Conservation (phyloP, 2,113 vertebrate genomes). For the Tachuris rubrigastra region DNA sequence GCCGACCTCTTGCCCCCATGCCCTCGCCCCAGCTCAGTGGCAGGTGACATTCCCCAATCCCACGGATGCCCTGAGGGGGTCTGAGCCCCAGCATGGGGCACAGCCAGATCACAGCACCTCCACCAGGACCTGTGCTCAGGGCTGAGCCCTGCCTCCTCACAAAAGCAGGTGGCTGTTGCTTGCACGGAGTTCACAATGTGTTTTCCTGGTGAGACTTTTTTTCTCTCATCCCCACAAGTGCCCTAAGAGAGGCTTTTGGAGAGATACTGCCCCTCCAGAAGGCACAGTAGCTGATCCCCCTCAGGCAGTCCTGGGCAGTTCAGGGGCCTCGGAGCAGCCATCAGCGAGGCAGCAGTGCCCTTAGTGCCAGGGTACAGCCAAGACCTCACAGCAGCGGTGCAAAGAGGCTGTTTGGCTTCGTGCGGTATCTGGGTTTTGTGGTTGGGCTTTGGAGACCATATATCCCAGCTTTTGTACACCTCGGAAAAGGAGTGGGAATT, state of each 20-base stretch:
- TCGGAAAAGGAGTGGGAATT: neutral
- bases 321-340: rapidly evolving
- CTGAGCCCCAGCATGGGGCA: rapidly evolving
- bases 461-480: neutral
- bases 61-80: neutral
- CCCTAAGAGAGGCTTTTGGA: neutral
- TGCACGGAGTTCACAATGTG: neutral
- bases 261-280: neutral
- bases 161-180: neutral
- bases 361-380: rapidly evolving
- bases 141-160: neutral
- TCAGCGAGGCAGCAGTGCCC: rapidly evolving
- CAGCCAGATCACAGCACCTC: neutral
- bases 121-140: rapidly evolving
- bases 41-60: constrained; percentile 72
- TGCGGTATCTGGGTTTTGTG: neutral
- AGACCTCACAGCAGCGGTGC: neutral
- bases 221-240: neutral
- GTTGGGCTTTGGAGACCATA: neutral
- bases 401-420: neutral
- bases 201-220: neutral
- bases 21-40: neutral
- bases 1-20: neutral
- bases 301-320: rapidly evolving
- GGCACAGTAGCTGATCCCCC: neutral